These are phyloP conservation scores for Chroicocephalus ridibundus DNA, from an alignment of 2,113 vertebrate species.

Conservation along the genomic window DNA sequence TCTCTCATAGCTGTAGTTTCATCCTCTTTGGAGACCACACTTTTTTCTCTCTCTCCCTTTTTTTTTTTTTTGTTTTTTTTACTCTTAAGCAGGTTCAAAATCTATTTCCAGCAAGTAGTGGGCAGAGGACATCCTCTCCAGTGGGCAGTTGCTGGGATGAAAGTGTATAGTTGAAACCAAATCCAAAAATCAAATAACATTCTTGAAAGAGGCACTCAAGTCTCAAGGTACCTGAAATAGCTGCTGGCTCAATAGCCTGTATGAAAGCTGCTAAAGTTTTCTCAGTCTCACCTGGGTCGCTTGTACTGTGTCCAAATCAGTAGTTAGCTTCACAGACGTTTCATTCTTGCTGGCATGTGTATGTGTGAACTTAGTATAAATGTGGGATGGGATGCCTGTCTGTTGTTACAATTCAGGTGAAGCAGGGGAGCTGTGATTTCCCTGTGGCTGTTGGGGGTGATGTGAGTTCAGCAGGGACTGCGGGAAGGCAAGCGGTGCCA, in stretches of 20 bases:
- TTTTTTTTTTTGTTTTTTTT: neutral
- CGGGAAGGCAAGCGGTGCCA: accelerated
- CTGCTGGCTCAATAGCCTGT: neutral
- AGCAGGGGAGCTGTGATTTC: neutral
- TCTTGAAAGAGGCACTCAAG: neutral
- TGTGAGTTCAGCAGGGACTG: neutral
- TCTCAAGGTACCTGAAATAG: neutral
- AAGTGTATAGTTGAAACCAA: neutral
- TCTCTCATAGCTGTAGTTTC: constrained; percentile 29
- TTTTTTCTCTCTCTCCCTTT: neutral
- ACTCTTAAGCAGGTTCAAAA: neutral
- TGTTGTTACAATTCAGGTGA: neutral
- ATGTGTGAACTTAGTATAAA: neutral
- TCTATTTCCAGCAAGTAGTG: neutral
- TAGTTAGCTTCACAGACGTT: neutral
- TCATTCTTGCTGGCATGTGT: neutral
- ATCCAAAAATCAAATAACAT: neutral
- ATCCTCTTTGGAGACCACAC: neutral
- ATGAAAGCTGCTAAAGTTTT: neutral
- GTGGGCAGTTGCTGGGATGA: neutral
- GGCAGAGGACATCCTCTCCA: neutral
- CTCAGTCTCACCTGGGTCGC: neutral
- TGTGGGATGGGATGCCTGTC: neutral
- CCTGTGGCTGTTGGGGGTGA: neutral
- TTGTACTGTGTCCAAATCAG: neutral